Evolutionary conservation across 2,888 invertebrate genomes (phyloP), one percentile per base, ranked within the genome.

Genomic region (Stratiomys singularior): DNA sequence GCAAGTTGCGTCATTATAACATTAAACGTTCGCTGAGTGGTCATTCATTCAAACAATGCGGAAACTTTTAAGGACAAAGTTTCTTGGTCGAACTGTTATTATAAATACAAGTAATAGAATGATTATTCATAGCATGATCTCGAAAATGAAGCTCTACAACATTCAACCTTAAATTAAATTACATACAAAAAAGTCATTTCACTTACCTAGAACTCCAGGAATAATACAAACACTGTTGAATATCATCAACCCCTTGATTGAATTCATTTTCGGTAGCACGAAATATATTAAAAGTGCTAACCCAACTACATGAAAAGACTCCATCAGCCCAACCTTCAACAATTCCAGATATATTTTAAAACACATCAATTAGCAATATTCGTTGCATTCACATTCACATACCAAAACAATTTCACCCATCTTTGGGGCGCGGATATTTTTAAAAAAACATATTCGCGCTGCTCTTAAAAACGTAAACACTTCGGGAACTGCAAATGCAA

Each of bases 151-250:
- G 9, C 37, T 37, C 9, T 5, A 37, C 3, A 37, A 37, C 9
- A 37, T 37, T 37, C n/a, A 37, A 37, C 9, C 9, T 37, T 37
- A 9, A 37, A 37, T 9, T 5, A 37, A 37, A 37, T n/a, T n/a
- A n/a, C n/a, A n/a, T n/a, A n/a, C n/a, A n/a, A n/a, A n/a, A n/a
- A n/a, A n/a, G n/a, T n/a, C n/a, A 44, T 44, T 9, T 44, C 13
- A 86, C 84, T 90, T 89, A 90, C 93, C 92, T 30, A 94, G 87
- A 78, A 96, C 81, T n/a, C 92, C 91, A 0, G 97, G 97, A 13
- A 96, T 86, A 81, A 96, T 89, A 84, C 94, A 95, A 80, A 96
- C 89, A 25, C 94, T 94, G 85, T 94, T 95, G 83, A 94, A 94
- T 76, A 97, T 87, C 92, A 96, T 94, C 0, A 94, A 92, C 0